Base-by-base conservation (phyloP, 2,888 invertebrate genomes). In the Drosophila mulleri region DNA sequence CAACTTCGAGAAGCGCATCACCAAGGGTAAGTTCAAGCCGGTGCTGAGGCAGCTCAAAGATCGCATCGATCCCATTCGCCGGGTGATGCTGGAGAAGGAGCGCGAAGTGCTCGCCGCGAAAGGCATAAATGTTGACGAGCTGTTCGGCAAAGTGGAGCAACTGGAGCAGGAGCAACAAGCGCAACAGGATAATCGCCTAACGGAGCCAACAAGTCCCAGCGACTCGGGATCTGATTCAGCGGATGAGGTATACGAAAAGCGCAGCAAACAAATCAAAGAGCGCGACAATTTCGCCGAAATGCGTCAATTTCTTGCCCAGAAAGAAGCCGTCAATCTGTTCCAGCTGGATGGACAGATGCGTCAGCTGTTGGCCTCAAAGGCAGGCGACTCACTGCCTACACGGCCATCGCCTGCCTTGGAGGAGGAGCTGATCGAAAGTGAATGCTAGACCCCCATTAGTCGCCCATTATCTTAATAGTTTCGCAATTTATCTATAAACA, bases 41-140 rank as follows among this genome's bases (percentile, higher is more conserved):
- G 93, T 93, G 6, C 80, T 93, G 9, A 89, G 88, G 11, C 93
- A 93, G 68, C 84, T 93, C 1, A 93, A 92, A 56, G 78, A 90
- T 80, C 92, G 91, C 63, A 92, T 93, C 42, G 91, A 92, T 86
- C 93, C 93, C 9, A 93, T 93, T 77, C 88, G 92, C 0, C 85
- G 91, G 29, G 90, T 91, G 7, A 92, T 93, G 92, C 75, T 92
- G 8, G 89, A 92, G 52, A 92, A 92, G 56, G 93, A 93, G 64
- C 90, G 91, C 4, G 84, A 90, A 44, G 90, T 92, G 18, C 76
- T 93, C 11, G 77, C 91, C 7, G 77, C 91, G 18, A 93, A 93
- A 42, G 93, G 93, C 18, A 92, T 93, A 23, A 90, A 93, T 84
- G 90, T 93, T n/a, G 91, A 91, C 52, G 89, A 91, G 54, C 72